A percentile compares a stretch with the other conserved stretches of the same genome.
Evolutionary conservation across 2,797 vertebrate species (phyloP).

Genomic region (Myotis daubentonii): DNA sequence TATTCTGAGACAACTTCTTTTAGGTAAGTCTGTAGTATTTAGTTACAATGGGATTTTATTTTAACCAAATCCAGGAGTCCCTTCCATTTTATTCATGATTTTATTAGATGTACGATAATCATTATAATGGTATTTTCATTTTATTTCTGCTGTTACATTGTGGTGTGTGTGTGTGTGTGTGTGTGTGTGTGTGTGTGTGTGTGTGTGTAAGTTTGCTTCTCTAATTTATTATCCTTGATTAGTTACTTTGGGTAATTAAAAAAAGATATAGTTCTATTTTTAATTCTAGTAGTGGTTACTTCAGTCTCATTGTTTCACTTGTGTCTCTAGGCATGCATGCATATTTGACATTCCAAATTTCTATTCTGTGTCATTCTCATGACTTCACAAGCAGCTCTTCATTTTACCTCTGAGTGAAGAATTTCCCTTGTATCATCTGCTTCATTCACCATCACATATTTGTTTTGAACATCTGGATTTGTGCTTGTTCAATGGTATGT

Average conservation of each 20-base stretch:
- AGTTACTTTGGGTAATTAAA: not conserved
- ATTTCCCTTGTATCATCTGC: not conserved
- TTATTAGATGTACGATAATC: not conserved
- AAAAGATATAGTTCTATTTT: not conserved
- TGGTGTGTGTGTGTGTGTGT: not conserved
- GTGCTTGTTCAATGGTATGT: slow-evolving; percentile 56
- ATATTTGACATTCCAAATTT: not conserved
- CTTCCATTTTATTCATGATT: not conserved
- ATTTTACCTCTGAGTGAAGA: slow-evolving; percentile 7
- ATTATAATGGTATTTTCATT: not conserved
- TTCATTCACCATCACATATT: not conserved
- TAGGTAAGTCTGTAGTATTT: not conserved
- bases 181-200: not conserved
- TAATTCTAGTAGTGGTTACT: not conserved
- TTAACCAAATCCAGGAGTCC: not conserved
- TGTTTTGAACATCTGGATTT: slow-evolving; percentile 48
- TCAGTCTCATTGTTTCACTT: not conserved
- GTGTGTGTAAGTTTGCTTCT: not conserved
- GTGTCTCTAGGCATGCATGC: not conserved
- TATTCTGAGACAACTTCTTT: not conserved
- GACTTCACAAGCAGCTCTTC: not conserved
- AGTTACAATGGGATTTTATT: not conserved
- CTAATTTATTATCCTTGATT: slow-evolving; percentile 18
- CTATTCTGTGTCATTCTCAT: not conserved
- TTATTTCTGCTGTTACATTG: not conserved